Evolutionary conservation across 2,888 invertebrate genomes (phyloP).

Genomic region (Hypsopygia costalis): DNA sequence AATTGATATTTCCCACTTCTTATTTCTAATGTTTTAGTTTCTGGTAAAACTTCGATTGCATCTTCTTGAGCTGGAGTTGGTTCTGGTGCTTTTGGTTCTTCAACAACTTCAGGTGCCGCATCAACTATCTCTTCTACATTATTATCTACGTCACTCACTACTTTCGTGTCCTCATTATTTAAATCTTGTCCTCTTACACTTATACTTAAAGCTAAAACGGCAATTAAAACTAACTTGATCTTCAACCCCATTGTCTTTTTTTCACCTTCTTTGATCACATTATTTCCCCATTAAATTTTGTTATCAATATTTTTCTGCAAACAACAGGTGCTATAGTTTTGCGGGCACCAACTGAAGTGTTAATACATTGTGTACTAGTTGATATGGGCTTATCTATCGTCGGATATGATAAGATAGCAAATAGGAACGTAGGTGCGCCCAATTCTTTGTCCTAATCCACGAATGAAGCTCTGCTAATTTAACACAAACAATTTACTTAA

Average conservation of each 20-base stretch:
- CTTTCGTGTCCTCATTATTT: conserved; percentile 31
- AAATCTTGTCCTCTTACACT: conserved; percentile 61
- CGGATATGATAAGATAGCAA: conserved; percentile 75
- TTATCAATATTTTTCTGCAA: conserved; percentile 44
- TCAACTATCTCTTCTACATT: conserved; percentile 17
- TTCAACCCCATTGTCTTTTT: conserved; percentile 60
- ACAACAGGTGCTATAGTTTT: conserved; percentile 63
- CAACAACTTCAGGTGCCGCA: conserved; percentile 20
- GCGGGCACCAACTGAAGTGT: conserved; percentile 55
- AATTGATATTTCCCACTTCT: conserved; percentile 66
- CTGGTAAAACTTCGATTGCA: conserved; percentile 46
- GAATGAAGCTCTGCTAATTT: conserved; percentile 37
- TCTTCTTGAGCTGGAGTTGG: conserved; percentile 31
- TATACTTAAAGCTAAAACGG: conserved; percentile 53
- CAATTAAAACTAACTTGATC: conserved; percentile 48
- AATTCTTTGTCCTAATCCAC: conserved; percentile 75
- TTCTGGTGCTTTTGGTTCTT: conserved; percentile 24
- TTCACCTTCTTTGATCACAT: conserved; percentile 50
- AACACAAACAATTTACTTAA: conserved; percentile 17
- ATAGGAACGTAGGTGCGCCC: conserved; percentile 77
- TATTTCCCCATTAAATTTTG: conserved; percentile 30
- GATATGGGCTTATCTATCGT: conserved; percentile 63
- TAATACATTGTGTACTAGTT: conserved; percentile 59
- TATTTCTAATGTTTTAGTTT: conserved; percentile 39
- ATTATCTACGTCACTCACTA: conserved; percentile 18